Evolutionary conservation across 2,113 vertebrate species (phyloP).

Genomic region (Perca fluviatilis): DNA sequence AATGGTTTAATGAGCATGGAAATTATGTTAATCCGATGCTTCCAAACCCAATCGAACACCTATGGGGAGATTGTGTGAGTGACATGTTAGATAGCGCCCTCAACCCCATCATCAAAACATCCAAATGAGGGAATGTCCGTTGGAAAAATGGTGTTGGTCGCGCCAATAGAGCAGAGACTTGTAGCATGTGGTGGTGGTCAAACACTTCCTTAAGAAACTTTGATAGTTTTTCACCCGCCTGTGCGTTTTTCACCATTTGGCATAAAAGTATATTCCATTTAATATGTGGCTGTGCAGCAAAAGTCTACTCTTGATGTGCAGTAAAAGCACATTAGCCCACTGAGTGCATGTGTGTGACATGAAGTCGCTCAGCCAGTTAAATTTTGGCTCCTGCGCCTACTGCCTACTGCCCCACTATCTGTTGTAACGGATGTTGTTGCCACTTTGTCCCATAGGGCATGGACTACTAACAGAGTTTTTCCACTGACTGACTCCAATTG

Average conservation of each 20-base stretch:
- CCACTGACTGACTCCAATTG: slow-evolving; percentile 76
- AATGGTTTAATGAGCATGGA: slow-evolving; percentile 21
- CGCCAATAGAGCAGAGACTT: slow-evolving; percentile 6
- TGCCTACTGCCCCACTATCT: slow-evolving; percentile 61
- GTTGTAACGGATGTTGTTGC: slow-evolving; percentile 74
- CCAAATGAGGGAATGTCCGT: not conserved
- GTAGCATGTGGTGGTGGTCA: not conserved
- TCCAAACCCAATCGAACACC: not conserved
- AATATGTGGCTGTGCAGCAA: slow-evolving; percentile 10
- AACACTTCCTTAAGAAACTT: not conserved
- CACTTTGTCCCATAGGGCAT: slow-evolving; percentile 74
- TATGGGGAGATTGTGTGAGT: not conserved
- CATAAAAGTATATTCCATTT: not conserved
- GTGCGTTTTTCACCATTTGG: not conserved
- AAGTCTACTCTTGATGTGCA: slow-evolving; percentile 2
- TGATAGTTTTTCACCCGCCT: not conserved
- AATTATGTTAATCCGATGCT: not conserved
- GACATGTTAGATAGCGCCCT: not conserved
- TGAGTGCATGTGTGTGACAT: slow-evolving; percentile 39
- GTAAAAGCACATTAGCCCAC: slow-evolving; percentile 10
- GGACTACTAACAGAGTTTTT: slow-evolving; percentile 78
- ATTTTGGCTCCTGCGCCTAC: slow-evolving; percentile 42
- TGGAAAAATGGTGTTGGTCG: not conserved
- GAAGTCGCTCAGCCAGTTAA: slow-evolving; percentile 50
- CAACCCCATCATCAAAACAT: not conserved